Conservation (phyloP, 1,140 invertebrate genomes). For the Stegodyphus dumicola region DNA sequence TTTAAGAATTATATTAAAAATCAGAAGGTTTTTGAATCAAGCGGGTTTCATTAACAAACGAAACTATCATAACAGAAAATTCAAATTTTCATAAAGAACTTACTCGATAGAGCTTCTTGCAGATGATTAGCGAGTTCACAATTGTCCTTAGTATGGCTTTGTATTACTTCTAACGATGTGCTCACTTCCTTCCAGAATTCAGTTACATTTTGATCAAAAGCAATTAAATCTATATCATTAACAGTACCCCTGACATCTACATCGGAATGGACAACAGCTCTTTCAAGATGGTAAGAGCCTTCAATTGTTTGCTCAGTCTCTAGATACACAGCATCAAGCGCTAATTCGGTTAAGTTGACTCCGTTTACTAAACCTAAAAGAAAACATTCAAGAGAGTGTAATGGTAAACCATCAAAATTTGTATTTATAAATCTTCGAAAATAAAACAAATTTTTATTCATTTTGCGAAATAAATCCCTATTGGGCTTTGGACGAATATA, state of each 20-base stretch:
- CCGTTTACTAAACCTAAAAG: conserved; percentile 32
- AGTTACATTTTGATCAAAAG: conserved; percentile 21
- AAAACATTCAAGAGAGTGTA: background rate
- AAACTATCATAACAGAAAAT: background rate
- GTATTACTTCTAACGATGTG: background rate
- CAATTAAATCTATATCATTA: conserved; percentile 27
- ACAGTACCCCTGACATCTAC: conserved; percentile 13
- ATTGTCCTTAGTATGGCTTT: background rate
- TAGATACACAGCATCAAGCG: conserved; percentile 31
- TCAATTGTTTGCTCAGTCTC: conserved; percentile 13
- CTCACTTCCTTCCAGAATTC: conserved; percentile 11
- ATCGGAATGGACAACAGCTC: background rate
- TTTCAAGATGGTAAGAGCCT: conserved; percentile 6
- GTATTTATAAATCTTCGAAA: too few relatives aligned
- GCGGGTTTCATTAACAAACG: background rate
- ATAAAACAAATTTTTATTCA: too few relatives aligned
- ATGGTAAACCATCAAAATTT: too few relatives aligned
- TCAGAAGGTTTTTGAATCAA: too few relatives aligned
- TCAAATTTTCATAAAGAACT: background rate
- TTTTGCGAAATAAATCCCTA: too few relatives aligned
- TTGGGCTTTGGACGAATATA: too few relatives aligned
- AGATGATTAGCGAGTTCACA: conserved; percentile 32
- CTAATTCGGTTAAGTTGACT: conserved; percentile 11
- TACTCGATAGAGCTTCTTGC: conserved; percentile 24
- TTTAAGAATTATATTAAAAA: too few relatives aligned